phyloP scores from a whole-genome alignment of 1,140 invertebrate genomes.

The Psix sp. region DNA sequence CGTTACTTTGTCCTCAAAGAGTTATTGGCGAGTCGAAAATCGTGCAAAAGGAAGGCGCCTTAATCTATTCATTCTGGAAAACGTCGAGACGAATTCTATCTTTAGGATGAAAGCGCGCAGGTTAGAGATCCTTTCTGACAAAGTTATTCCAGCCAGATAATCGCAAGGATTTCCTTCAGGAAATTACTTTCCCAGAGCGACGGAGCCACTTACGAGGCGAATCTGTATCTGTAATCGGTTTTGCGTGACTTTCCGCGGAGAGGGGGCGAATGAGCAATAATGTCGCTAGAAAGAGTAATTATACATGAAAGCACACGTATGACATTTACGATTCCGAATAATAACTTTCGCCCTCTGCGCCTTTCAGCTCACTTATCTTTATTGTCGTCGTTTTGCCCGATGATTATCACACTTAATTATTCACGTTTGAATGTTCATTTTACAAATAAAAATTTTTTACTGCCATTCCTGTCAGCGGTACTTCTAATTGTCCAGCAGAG shows the following conservation, averaged over 20 bases:
- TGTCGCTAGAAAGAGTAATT: constrained; percentile 51
- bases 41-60: constrained; percentile 43
- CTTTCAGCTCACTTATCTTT: no score
- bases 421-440: no score
- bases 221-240: constrained; percentile 61
- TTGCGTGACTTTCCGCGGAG: constrained; percentile 54
- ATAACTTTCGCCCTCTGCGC: no score
- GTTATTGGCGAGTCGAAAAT: constrained; percentile 55
- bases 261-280: constrained; percentile 35
- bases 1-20: constrained; percentile 53
- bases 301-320: constrained; percentile 39
- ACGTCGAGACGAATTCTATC: constrained; percentile 52
- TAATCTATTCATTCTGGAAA: constrained; percentile 58
- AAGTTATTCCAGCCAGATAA: constrained; percentile 62
- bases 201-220: constrained; percentile 56
- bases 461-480: no score
- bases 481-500: no score
- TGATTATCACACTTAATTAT: no score
- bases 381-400: no score
- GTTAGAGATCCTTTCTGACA: constrained; percentile 56
- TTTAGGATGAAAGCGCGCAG: constrained; percentile 50
- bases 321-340: no score
- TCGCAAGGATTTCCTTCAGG: constrained; percentile 64
- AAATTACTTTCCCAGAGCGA: constrained; percentile 66
- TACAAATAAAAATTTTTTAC: no score